Evolutionary conservation across 1,140 invertebrate species (phyloP).

Genomic region (Drosophila jambulina): DNA sequence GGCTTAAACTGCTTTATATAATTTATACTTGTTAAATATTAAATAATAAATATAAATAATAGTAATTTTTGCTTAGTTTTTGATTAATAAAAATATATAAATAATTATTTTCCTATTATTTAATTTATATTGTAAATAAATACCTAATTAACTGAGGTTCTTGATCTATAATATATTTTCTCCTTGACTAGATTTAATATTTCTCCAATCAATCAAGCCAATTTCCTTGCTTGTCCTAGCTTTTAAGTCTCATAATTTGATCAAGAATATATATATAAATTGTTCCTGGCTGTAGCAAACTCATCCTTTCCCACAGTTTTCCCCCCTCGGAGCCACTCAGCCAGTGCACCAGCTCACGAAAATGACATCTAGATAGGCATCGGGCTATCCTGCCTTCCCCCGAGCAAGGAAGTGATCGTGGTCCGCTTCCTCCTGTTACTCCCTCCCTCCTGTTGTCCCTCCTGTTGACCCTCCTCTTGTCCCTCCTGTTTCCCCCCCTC

Average conservation of each 20-base stretch:
- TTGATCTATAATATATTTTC: fast-evolving
- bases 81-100: too few relatives aligned
- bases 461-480: constrained; percentile 15
- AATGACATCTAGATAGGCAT: constrained; percentile 68
- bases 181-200: neutral
- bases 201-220: neutral
- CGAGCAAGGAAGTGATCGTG: constrained; percentile 63
- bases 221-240: neutral
- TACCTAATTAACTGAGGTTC: neutral
- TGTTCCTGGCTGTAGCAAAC: neutral
- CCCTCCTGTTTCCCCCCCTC: constrained; percentile 29
- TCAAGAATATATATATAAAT: neutral
- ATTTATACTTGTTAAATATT: neutral
- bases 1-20: neutral
- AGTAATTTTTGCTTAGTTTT: too few relatives aligned
- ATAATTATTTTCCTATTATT: too few relatives aligned
- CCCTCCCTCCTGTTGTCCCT: constrained; percentile 23
- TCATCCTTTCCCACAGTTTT: constrained; percentile 51
- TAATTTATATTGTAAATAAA: neutral
- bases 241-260: neutral
- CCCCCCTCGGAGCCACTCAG: constrained; percentile 16
- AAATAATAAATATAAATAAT: too few relatives aligned
- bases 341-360: constrained; percentile 38
- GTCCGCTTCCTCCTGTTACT: constrained; percentile 41
- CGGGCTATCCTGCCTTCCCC: constrained; percentile 58